Conservation (phyloP, 2,113 vertebrate genomes). For the Mustelus asterias region DNA sequence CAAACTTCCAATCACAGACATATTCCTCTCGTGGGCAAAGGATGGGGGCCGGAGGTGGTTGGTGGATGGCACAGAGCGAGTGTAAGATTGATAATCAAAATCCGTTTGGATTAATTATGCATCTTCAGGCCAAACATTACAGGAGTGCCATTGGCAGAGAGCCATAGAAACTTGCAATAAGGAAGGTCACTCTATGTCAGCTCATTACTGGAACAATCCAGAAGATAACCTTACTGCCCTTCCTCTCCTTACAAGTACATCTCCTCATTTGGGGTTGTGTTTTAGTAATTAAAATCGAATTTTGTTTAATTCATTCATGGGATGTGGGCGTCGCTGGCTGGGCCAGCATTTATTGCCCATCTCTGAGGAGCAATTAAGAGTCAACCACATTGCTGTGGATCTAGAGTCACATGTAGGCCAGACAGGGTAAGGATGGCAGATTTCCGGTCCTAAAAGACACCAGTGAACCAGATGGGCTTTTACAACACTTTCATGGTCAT, state of each 20-base stretch:
- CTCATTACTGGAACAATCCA: background rate
- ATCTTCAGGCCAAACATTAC: background rate
- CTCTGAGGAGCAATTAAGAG: too few species aligned
- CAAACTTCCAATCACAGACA: background rate
- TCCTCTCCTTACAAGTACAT: too few species aligned
- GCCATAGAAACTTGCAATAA: background rate
- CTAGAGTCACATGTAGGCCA: too few species aligned
- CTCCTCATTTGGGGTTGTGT: background rate
- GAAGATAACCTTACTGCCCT: background rate
- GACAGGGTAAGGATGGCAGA: too few species aligned
- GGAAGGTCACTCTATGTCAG: background rate
- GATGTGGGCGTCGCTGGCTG: too few species aligned
- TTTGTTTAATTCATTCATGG: too few species aligned
- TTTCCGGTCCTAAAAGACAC: too few species aligned
- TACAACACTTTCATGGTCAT: too few species aligned
- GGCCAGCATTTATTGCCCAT: too few species aligned
- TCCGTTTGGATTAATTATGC: background rate
- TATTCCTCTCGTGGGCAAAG: background rate
- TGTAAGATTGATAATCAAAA: background rate
- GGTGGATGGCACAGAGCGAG: background rate
- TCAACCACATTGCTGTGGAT: too few species aligned
- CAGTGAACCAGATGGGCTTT: too few species aligned
- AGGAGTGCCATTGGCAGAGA: background rate
- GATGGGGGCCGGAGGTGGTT: background rate
- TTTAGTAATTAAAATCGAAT: background rate